Conservation (phyloP, 2,888 invertebrate genomes). For the Dinocampus coccinellae region DNA sequence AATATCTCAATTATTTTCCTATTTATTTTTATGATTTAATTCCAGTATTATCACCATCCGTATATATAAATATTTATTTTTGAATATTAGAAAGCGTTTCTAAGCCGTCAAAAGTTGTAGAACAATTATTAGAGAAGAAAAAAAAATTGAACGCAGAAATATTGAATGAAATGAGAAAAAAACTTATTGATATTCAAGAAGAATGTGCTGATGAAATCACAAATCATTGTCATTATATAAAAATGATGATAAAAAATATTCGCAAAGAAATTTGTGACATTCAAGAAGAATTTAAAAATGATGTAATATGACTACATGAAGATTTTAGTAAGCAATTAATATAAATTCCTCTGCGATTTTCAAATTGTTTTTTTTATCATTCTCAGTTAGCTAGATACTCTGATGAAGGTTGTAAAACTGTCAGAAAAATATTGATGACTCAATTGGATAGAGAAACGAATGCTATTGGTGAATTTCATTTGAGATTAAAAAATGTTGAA, state of each 20-base stretch:
- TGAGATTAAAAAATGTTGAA: neutral
- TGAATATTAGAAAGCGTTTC: slow-evolving; percentile 15
- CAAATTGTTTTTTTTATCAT: neutral
- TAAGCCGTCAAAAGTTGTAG: slow-evolving; percentile 10
- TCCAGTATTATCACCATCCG: too few species aligned
- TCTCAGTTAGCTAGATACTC: neutral
- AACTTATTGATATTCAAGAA: slow-evolving; percentile 6
- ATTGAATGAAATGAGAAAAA: neutral
- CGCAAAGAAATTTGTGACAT: neutral
- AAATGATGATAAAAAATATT: neutral
- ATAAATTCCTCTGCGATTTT: neutral
- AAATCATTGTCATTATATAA: neutral
- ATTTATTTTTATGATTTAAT: too few species aligned
- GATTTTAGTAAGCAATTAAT: neutral
- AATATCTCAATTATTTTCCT: neutral
- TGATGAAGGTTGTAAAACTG: neutral
- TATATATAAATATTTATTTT: neutral
- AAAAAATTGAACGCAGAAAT: neutral
- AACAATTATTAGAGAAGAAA: slow-evolving; percentile 17
- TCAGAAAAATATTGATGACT: neutral
- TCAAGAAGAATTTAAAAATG: neutral
- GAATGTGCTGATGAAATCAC: neutral
- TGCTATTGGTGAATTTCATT: slow-evolving; percentile 1
- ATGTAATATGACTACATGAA: neutral
- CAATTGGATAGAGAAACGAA: neutral